Base-by-base conservation (phyloP, 2,113 vertebrate genomes). In the Ondatra zibethicus region DNA sequence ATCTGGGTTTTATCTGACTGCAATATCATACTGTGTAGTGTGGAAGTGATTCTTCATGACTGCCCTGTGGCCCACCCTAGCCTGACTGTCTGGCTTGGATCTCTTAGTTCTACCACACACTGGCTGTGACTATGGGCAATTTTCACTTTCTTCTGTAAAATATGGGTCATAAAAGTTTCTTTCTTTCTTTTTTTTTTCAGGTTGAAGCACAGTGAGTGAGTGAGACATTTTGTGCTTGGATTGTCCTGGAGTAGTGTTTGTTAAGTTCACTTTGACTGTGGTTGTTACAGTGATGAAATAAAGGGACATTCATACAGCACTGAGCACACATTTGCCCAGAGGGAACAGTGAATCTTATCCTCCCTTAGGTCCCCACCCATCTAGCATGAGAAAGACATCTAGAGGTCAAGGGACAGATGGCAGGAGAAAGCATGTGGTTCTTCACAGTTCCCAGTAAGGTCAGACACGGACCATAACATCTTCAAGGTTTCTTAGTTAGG, bases 91-190 rank as follows among this genome's bases (percentile, higher is more conserved):
- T 2, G 25, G 23, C 70, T 63, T 58, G 39, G 89, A n/a, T 75
- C 33, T 70, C 29, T 65, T 39, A 12, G 23, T 72, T 76, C 81
- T 81, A 61, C n/a, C 23, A 7, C 13, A 58, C 42, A 45, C 12
- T 61, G 39, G 33, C 86, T 91, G 36, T 76, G 61, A 42, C 66
- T 10, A 0, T 21, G 73, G 47, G 58, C 36, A 50, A 42, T 27
- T 36, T 68, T 89, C 61, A 14, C 68, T 77, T 93, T 93, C 47
- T 2, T 93, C 61, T 90, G 68, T 89, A 63, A 58, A 65, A 36
- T 25, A 61, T 11, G 14, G 31, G 7, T 50, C 63, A 4, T 72
- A 4, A 75, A 77, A 50, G 75, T 9, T n/a, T 33, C 66, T 36
- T 0, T 58, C 58, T 58, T 58, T n/a, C 19, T 19, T n/a, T 16